phyloP scores from a whole-genome alignment of 2,888 invertebrate genomes.

The Agrilus mali region DNA sequence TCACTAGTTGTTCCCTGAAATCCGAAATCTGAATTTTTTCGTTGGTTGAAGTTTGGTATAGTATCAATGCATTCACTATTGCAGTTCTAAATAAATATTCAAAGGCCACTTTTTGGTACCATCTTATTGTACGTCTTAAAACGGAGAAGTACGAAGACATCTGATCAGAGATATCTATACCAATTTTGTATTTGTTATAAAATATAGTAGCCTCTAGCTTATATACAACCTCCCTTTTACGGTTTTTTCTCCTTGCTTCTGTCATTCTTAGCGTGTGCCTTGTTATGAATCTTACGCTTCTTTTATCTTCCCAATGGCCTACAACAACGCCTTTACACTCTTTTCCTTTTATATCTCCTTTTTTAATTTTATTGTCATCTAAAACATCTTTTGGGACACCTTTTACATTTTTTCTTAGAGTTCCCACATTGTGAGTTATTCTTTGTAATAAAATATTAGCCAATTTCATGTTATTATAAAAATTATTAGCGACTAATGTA shows the following conservation, averaged over 20 bases:
- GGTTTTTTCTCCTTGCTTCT: no score
- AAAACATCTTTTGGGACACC: constrained; percentile 2
- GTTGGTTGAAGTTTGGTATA: no score
- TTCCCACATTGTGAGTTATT: constrained; percentile 2
- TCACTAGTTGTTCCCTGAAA: no score
- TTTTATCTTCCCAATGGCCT: no score
- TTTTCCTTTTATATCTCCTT: constrained; percentile 2
- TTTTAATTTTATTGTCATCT: constrained; percentile 4
- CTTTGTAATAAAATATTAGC: constrained; percentile 3
- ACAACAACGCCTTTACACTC: no score
- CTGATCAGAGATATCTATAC: no score
- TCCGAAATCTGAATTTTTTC: no score
- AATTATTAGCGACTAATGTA: constrained; percentile 8
- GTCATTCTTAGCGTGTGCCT: not conserved
- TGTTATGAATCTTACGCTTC: no score
- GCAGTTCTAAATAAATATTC: constrained; percentile 2
- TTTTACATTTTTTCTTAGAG: constrained; percentile 3
- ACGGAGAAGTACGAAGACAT: constrained; percentile 10
- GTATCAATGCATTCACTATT: not conserved
- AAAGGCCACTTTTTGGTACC: constrained; percentile 1
- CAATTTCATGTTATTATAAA: constrained; percentile 10
- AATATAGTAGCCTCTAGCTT: no score
- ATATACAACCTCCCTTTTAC: no score
- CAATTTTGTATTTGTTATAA: no score
- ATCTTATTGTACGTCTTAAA: not conserved